These are phyloP conservation scores for Diarsia brunnea DNA, from an alignment of 2,888 invertebrate genomes.

Conservation along the genomic window DNA sequence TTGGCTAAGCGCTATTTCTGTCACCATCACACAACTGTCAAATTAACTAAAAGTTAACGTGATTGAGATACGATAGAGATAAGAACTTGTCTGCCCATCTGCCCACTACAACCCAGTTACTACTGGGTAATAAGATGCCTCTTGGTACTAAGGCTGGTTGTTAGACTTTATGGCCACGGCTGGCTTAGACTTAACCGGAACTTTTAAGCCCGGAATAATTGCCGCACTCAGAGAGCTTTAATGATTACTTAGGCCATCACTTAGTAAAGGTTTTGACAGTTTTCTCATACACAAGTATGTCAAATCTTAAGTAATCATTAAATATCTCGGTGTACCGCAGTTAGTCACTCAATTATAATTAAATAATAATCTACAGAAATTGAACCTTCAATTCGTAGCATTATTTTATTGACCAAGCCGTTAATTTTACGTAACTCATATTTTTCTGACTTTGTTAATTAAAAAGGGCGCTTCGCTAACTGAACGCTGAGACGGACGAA, in stretches of 20 bases:
- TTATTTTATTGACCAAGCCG: background rate
- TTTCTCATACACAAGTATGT: too few relatives aligned
- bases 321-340: too few relatives aligned
- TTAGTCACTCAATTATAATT: background rate
- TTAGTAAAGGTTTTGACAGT: too few relatives aligned
- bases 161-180: background rate
- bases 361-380: background rate
- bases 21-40: background rate
- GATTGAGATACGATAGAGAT: background rate
- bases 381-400: background rate
- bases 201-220: background rate
- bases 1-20: background rate
- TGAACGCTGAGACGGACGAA: slow-evolving; percentile 26
- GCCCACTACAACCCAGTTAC: too few relatives aligned
- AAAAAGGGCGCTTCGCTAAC: slow-evolving; percentile 37
- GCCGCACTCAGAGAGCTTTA: too few relatives aligned
- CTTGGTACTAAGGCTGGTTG: too few relatives aligned
- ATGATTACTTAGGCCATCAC: too few relatives aligned
- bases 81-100: background rate
- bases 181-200: too few relatives aligned
- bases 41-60: background rate
- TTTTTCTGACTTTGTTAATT: slow-evolving; percentile 37
- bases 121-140: too few relatives aligned
- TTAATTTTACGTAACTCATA: background rate
- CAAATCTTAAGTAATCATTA: too few relatives aligned